Percentiles rank a stretch among this genome's conserved stretches.
Evolutionary conservation across 2,113 vertebrate species (phyloP).

Genomic region (Microtus ochrogaster): DNA sequence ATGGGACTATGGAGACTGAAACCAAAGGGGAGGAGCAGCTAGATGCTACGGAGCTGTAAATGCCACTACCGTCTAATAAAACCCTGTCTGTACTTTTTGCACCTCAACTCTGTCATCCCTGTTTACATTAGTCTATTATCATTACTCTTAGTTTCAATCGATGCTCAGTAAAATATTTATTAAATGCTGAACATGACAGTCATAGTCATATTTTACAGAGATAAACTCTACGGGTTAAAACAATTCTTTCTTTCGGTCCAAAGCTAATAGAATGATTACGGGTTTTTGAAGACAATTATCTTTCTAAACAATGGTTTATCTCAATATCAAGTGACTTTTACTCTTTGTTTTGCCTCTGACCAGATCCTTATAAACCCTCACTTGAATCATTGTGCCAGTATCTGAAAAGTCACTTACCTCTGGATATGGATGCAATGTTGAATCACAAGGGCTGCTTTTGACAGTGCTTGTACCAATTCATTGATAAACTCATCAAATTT

Average conservation of each 20-base stretch:
- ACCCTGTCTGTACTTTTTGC: neutral
- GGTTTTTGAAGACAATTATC: neutral
- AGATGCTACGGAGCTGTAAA: neutral
- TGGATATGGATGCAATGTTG: neutral
- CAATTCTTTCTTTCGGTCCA: neutral
- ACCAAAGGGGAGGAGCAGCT: neutral
- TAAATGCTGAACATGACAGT: neutral
- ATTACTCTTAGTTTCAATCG: neutral
- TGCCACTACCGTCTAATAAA: neutral
- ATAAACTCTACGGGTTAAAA: slow-evolving; percentile 34
- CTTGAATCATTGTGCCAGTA: neutral
- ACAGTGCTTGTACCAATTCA: neutral
- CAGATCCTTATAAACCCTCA: rapidly evolving
- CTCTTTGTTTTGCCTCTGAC: neutral
- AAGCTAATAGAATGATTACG: neutral
- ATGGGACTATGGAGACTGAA: neutral
- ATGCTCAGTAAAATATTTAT: slow-evolving; percentile 7
- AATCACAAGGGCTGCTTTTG: neutral
- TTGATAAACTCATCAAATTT: neutral
- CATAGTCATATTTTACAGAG: neutral
- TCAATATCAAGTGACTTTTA: neutral
- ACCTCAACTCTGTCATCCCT: neutral
- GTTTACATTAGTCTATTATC: slow-evolving; percentile 14
- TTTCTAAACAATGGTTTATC: neutral
- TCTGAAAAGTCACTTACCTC: neutral